Conservation (phyloP, 2,113 vertebrate species). For the Apus apus region DNA sequence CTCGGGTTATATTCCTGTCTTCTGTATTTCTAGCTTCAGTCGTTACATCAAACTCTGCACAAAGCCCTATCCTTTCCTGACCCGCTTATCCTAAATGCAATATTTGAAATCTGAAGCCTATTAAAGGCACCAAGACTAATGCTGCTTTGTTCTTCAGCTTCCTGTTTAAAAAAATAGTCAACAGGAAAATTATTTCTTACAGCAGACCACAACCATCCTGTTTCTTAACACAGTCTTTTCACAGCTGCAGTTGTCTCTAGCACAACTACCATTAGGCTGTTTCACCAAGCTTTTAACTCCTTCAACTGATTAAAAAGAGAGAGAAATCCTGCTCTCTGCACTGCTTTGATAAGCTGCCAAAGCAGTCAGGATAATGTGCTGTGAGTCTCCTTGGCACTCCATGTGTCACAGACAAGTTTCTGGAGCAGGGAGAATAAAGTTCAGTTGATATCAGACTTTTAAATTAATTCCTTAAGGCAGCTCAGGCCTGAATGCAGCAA, state of each 20-base stretch:
- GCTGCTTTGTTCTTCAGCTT: slow-evolving; percentile 69
- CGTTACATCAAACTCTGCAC: neutral
- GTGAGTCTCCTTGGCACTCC: neutral
- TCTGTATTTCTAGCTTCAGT: neutral
- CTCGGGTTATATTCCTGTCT: neutral
- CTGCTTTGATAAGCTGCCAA: neutral
- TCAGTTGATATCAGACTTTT: neutral
- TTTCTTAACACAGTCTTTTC: slow-evolving; percentile 64
- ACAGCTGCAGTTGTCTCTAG: slow-evolving; percentile 59
- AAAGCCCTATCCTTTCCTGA: neutral
- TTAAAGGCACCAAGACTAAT: slow-evolving; percentile 56
- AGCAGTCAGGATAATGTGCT: neutral
- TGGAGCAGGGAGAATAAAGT: neutral
- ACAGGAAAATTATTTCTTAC: slow-evolving; percentile 78
- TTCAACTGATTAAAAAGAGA: neutral
- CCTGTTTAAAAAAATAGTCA: slow-evolving; percentile 72
- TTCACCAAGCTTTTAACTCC: slow-evolving; percentile 29
- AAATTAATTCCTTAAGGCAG: neutral
- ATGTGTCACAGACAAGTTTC: neutral
- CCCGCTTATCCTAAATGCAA: slow-evolving; percentile 11
- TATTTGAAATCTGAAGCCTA: slow-evolving; percentile 52
- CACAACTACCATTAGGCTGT: neutral
- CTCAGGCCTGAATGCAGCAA: neutral
- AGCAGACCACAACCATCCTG: slow-evolving; percentile 76
- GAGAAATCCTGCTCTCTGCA: neutral